Evolutionary conservation across 2,113 vertebrate genomes (phyloP).

Genomic region (Rhea pennata): DNA sequence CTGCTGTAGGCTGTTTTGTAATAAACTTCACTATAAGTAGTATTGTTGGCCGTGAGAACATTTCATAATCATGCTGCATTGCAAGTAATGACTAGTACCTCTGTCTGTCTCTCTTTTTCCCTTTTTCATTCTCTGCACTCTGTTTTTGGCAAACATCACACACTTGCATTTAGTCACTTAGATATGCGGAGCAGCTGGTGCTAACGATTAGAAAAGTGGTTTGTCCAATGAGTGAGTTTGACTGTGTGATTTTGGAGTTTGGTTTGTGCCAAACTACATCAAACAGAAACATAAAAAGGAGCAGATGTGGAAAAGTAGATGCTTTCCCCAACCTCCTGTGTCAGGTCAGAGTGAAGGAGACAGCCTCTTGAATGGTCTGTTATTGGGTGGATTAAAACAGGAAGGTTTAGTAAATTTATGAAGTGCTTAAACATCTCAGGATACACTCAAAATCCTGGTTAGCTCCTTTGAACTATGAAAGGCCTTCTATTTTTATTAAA

Average conservation of each 20-base stretch:
- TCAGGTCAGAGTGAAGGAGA: neutral
- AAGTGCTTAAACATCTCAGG: neutral
- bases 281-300: neutral
- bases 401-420: neutral
- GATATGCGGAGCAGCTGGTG: neutral
- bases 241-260: neutral
- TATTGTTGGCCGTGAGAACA: neutral
- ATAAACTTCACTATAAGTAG: slow-evolving; percentile 42
- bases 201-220: neutral
- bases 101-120: neutral
- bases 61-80: neutral
- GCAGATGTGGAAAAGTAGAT: neutral
- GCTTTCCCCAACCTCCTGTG: neutral
- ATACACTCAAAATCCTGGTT: neutral
- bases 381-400: neutral
- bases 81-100: neutral
- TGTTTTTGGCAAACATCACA: neutral
- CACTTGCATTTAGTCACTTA: neutral
- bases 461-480: neutral
- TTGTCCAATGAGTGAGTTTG: neutral
- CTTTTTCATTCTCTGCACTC: neutral
- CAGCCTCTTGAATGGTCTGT: neutral
- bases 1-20: neutral
- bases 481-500: neutral
- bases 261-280: neutral